Base-by-base conservation (phyloP, 2,797 vertebrate genomes). In the Syncerus caffer region DNA sequence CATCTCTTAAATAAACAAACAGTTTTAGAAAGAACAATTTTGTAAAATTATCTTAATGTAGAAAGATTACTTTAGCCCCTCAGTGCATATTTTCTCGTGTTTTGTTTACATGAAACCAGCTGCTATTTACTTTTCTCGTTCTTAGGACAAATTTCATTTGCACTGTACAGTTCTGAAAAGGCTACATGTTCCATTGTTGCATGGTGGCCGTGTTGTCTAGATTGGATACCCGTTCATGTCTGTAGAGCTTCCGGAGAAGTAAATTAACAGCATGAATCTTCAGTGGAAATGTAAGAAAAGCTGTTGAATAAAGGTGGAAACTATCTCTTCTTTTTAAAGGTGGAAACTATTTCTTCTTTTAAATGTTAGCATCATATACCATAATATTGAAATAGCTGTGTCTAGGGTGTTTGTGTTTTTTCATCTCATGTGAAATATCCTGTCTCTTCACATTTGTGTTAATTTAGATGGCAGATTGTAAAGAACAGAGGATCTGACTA, bases 21-120 rank as follows among this genome's bases (percentile, higher is more conserved):
- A 96, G 79, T 96, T 96, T 97, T 92, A 90, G 76, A 82, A 96
- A 86, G 97, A 96, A 60, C 38, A 89, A 84, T 93, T 97, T 80
- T 83, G 89, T 96, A 83, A 96, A 97, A 96, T 97, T 79, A 95
- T 93, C 57, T 90, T 95, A 86, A 95, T 92, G 78, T 94, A 95
- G 86, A 97, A 97, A 96, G 92, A 95, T 93, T 51, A 42, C 89
- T 93, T 85, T 42, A 60, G 82, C 64, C 89, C 42, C 85, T 91
- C 67, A 86, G 79, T 94, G 79, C 84, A 55, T 91, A 74, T 86
- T 97, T 96, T 85, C 51, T 95, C 57, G 79, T 95, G 79, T 91
- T 95, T 80, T 91, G 51, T 96, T 96, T 97, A 97, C 67, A 64
- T 91, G 84, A 96, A 95, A 76, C 86, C 96, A 97, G 97, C 95